phyloP scores from a whole-genome alignment of 2,888 invertebrate genomes.

The Adelognathus sp. region DNA sequence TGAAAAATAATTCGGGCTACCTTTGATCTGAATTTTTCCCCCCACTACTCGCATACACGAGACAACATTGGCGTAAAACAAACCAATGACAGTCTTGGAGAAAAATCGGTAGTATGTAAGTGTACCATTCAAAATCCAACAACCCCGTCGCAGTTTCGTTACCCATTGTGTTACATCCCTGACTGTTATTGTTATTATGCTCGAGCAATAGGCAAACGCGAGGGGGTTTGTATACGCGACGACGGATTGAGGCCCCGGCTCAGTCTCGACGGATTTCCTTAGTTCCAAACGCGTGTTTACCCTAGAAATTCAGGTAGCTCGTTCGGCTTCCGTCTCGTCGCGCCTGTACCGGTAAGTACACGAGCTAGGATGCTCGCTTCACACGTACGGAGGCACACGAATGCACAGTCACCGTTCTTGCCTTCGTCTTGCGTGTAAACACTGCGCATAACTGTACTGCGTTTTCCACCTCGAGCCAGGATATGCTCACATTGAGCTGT shows the following conservation, averaged over 20 bases:
- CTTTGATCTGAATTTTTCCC: too few species aligned
- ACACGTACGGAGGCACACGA: neutral
- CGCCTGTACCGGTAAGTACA: neutral
- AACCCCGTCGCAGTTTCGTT: neutral
- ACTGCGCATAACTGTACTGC: neutral
- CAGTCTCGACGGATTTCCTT: constrained; percentile 26
- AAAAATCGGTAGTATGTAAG: neutral
- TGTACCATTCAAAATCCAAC: neutral
- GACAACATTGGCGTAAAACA: too few species aligned
- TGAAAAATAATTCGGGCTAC: too few species aligned
- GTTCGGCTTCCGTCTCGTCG: constrained; percentile 9
- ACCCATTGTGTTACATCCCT: neutral
- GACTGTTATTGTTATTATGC: constrained; percentile 29
- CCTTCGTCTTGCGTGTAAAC: constrained; percentile 7
- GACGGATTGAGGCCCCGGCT: neutral
- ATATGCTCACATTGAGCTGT: neutral
- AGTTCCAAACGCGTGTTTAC: constrained; percentile 28
- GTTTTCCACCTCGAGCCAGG: neutral
- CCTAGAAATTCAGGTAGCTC: constrained; percentile 21
- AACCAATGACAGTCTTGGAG: too few species aligned
- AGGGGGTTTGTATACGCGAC: neutral
- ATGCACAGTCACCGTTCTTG: constrained; percentile 6
- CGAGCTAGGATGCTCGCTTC: neutral
- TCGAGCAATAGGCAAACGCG: neutral
- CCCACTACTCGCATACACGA: too few species aligned